These are phyloP conservation scores for Psilopogon haemacephalus DNA, from an alignment of 2,113 vertebrate genomes.

Conservation along the genomic window DNA sequence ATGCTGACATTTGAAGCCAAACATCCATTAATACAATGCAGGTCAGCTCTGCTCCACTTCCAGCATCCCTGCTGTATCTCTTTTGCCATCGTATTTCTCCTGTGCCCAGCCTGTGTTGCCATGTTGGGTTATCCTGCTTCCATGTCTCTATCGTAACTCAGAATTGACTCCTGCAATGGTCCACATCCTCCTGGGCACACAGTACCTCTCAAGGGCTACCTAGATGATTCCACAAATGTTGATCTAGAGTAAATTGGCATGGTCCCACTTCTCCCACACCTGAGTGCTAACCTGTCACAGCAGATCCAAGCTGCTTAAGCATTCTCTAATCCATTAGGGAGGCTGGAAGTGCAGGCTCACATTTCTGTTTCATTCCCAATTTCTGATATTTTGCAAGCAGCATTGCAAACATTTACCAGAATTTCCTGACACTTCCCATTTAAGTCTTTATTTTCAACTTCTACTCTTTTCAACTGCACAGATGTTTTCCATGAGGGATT, in stretches of 20 bases:
- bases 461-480: background rate
- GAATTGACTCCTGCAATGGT: rapidly evolving
- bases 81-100: background rate
- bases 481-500: background rate
- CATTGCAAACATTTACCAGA: background rate
- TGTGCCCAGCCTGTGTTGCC: rapidly evolving
- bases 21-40: background rate
- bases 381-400: background rate
- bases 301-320: background rate
- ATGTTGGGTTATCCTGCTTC: background rate
- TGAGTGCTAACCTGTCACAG: background rate
- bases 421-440: background rate
- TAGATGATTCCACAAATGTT: background rate
- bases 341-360: background rate
- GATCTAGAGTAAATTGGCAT: rapidly evolving
- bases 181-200: background rate
- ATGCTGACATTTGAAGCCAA: background rate
- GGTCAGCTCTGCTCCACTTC: background rate
- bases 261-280: rapidly evolving
- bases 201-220: background rate
- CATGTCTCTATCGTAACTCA: rapidly evolving
- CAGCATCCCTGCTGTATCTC: rapidly evolving
- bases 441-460: background rate
- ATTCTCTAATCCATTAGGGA: background rate
- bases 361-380: background rate